Evolutionary conservation across 1,140 invertebrate genomes (phyloP).

Genomic region (Akabosia matsudoensis): DNA sequence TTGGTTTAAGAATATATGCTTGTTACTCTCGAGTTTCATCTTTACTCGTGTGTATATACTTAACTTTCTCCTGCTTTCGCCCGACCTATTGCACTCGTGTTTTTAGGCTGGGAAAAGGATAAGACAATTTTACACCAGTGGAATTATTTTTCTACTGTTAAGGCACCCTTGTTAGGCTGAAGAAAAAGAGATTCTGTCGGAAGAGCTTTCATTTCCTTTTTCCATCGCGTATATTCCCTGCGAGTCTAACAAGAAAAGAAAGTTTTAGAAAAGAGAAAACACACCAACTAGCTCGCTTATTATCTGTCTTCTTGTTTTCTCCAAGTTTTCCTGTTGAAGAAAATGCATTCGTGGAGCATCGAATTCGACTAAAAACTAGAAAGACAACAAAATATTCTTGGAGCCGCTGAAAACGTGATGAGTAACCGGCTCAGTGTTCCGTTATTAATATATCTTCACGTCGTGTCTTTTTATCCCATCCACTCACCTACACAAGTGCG

Average conservation of each 20-base stretch:
- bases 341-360: background rate
- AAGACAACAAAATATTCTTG: background rate
- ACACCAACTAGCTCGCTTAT: background rate
- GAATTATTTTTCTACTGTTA: no score
- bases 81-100: no score
- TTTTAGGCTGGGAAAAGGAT: background rate
- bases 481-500: background rate
- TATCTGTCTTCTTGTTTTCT: background rate
- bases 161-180: no score
- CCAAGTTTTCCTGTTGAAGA: background rate
- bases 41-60: no score
- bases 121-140: no score
- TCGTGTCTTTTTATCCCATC: background rate
- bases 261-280: background rate
- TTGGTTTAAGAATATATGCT: no score
- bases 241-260: background rate
- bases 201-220: conserved; percentile 10
- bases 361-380: background rate
- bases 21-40: no score
- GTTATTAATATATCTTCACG: background rate
- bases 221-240: background rate
- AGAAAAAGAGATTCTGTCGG: conserved; percentile 5
- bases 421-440: background rate
- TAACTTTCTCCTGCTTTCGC: no score
- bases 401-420: background rate